A percentile compares a stretch with the other conserved stretches of the same genome.
phyloP scores from a whole-genome alignment of 2,888 invertebrate species.

The Amiota communis region DNA sequence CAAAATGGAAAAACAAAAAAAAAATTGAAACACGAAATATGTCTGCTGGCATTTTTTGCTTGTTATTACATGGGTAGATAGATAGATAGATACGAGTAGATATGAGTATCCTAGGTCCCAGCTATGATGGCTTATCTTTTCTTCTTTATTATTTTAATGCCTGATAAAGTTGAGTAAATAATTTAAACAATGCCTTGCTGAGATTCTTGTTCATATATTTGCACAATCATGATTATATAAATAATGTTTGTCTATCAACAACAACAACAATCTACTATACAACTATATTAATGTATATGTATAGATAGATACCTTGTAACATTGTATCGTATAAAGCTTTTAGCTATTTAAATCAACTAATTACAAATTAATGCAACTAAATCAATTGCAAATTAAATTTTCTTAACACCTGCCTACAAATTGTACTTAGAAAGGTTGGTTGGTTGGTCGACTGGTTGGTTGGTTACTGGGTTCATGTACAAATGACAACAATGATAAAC shows the following conservation, averaged over 20 bases:
- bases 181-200: neutral
- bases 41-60: constrained; percentile 32
- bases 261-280: constrained; percentile 23
- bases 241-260: constrained; percentile 5
- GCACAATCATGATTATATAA: neutral
- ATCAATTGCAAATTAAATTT: constrained; percentile 64
- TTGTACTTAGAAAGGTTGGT: too few species aligned
- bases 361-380: constrained; percentile 57
- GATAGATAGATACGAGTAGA: too few species aligned
- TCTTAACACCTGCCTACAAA: constrained; percentile 46
- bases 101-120: too few species aligned
- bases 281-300: too few species aligned
- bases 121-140: constrained; percentile 32
- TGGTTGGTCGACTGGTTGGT: too few species aligned
- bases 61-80: neutral
- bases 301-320: too few species aligned
- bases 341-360: constrained; percentile 11
- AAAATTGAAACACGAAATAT: constrained; percentile 29
- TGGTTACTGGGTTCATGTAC: too few species aligned
- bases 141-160: neutral
- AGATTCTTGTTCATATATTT: neutral
- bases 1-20: neutral
- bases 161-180: neutral
- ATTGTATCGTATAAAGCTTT: neutral
- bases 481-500: too few species aligned